Base-by-base conservation (phyloP, 2,888 invertebrate species). In the Noctua comes region DNA sequence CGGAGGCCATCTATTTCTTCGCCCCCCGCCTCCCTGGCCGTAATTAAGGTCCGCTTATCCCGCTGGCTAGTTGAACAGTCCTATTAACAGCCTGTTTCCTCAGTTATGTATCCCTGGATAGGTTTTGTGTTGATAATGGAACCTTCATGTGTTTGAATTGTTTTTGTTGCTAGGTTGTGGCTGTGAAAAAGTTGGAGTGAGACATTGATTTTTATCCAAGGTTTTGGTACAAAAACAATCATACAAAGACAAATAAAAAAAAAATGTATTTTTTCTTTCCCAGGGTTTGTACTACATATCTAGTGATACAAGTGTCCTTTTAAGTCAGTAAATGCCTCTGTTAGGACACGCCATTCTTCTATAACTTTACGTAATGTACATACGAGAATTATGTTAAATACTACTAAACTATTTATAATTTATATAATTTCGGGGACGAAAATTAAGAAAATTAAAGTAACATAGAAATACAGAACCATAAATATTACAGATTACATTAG, bases 21-120 rank as follows among this genome's bases (percentile, higher is more conserved):
- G 72, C 76, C 76, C 77, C 80, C 81, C 78, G 68, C 85, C 69
- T 68, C 84, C 77, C 76, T 79, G 69, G 76, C 72, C 78, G 90
- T 93, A 93, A 94, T 94, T 93, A 93, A 92, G 90, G 88, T 62
- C 77, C 87, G 88, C 86, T 92, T 93, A 92, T 92, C 91, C 92
- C 86, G 77, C 85, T 84, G 81, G 80, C 87, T 82, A 87, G 87
- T 87, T 85, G 88, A 85, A 89, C 88, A 89, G 81, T 76, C 87
- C 88, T 89, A 86, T 88, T 89, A 89, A 89, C 88, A 79, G 87
- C 24, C 73, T 77, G 83, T 86, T 86, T 89, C 85, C 83, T 82
- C 72, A 73, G 73, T 81, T 87, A 88, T 78, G 85, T 79, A 70
- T 31, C 54, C 64, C 72, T 80, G 77, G 57, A 83, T 74, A 71